Base-by-base conservation (phyloP, 2,888 invertebrate genomes). In the Pyrgus malvae region DNA sequence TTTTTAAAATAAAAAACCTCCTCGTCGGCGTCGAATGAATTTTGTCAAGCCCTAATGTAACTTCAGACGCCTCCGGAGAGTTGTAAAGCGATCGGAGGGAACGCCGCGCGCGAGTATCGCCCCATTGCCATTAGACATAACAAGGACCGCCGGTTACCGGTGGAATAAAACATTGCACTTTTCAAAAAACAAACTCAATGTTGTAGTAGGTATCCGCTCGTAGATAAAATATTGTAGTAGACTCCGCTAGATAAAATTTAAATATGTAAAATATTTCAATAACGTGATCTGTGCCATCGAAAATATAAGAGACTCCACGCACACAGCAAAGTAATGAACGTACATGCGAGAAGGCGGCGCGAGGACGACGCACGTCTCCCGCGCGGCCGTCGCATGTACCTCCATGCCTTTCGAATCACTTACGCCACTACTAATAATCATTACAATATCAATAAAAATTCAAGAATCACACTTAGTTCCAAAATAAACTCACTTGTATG, bases 401-500 rank as follows among this genome's bases (percentile, higher is more conserved):
- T 72, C 74, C 81, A 73, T 74, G 76, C 74, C 80, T 78, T 74
- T 76, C 70, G 74, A 81, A 81, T 87, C 86, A 87, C 89, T 87
- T 87, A 89, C 78, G 85, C 85, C 80, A 84, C 89, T 89, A 90
- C 89, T 85, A 87, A 88, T 85, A 87, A 87, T 88, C 83, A 84
- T 89, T 90, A 90, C 86, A 87, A 90, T 90, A 90, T 88, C 84
- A 90, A 90, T 90, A 89, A 91, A 90, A 91, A 90, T 90, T 89
- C 92, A 93, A 93, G 92, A 93, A 93, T 93, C 93, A 93, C 93
- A 93, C 93, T 92, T 93, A 93, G 92, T 93, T 91, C 93, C 93
- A 93, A 93, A 93, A 93, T 92, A 92, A 93, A 93, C 93, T 93
- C 93, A 93, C 93, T 93, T 93, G 91, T 92, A 89, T 93, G 93